phyloP scores from a whole-genome alignment of 30 jellyfish, hydroid and myxozoan species.

The Hydractinia symbiolongicarpus region DNA sequence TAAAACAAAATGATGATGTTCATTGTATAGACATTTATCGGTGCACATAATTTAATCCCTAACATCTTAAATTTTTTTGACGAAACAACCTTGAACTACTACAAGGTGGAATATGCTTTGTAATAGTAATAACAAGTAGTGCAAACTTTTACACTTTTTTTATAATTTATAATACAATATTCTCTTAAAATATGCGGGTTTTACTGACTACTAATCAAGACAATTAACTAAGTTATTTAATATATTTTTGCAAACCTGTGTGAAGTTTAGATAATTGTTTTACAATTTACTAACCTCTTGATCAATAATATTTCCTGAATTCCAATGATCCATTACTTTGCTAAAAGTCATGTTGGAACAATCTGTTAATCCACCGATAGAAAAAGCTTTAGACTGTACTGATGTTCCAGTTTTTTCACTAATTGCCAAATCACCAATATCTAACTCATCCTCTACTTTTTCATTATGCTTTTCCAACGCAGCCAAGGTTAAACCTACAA shows the following conservation, averaged over 20 bases:
- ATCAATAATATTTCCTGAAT: constrained; percentile 61
- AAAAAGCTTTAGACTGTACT: constrained; percentile 52
- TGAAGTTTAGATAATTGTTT: background rate
- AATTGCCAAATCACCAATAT: constrained; percentile 40
- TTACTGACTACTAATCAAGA: background rate
- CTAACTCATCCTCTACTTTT: constrained; percentile 33
- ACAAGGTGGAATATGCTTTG: no score
- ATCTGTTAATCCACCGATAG: constrained; percentile 95
- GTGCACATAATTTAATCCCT: no score
- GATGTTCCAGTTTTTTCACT: constrained; percentile 56
- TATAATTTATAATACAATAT: no score
- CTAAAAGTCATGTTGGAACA: constrained; percentile 87
- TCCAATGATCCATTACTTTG: constrained; percentile 73
- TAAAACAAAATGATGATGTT: no score
- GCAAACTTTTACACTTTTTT: no score
- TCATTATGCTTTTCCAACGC: constrained; percentile 79
- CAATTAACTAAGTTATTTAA: background rate
- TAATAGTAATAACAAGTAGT: no score
- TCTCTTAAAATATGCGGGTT: no score
- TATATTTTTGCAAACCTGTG: background rate
- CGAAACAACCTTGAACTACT: no score
- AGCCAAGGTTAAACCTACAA: constrained; percentile 65
- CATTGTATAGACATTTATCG: no score
- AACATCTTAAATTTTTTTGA: no score
- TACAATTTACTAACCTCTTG: constrained; percentile 39